Percentiles rank a stretch among this genome's conserved stretches.
phyloP scores from a whole-genome alignment of 2,113 vertebrate genomes.

The Formicarius rufipectus region DNA sequence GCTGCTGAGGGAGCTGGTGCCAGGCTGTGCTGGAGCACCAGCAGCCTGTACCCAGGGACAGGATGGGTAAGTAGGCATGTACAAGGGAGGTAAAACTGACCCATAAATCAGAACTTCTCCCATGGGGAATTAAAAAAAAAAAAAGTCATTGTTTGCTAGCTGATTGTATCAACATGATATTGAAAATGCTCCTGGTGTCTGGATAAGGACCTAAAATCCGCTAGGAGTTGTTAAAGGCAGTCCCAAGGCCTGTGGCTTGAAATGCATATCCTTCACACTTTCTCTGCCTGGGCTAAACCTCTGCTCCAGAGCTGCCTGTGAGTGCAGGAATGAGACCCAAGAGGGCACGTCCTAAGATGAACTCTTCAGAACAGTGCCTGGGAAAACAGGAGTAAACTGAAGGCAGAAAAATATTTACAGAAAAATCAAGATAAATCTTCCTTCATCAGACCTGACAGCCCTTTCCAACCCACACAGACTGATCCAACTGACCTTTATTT shows the following conservation, averaged over 20 bases:
- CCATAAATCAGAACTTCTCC: not conserved
- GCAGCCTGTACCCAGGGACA: not conserved
- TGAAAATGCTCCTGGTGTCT: not conserved
- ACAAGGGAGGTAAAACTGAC: not conserved
- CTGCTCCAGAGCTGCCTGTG: not conserved
- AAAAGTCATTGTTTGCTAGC: not conserved
- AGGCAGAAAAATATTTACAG: not conserved
- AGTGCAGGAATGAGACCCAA: not conserved
- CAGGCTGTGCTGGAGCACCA: not conserved
- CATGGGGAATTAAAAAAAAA: not conserved
- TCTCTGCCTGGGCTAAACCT: not conserved
- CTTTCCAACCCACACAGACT: not conserved
- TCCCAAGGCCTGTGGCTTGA: not conserved
- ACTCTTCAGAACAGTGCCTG: not conserved
- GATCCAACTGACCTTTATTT: not conserved
- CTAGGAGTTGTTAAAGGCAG: not conserved
- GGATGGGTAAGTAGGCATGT: not conserved
- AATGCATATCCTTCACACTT: not conserved
- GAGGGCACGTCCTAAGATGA: not conserved
- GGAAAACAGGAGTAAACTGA: not conserved
- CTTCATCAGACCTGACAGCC: not conserved
- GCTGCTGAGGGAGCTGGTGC: not conserved
- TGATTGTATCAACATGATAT: not conserved
- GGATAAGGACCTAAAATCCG: not conserved
- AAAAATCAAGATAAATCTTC: not conserved